These are phyloP conservation scores for Helobdella robusta DNA, from an alignment of 2,888 invertebrate species.

Conservation along the genomic window DNA sequence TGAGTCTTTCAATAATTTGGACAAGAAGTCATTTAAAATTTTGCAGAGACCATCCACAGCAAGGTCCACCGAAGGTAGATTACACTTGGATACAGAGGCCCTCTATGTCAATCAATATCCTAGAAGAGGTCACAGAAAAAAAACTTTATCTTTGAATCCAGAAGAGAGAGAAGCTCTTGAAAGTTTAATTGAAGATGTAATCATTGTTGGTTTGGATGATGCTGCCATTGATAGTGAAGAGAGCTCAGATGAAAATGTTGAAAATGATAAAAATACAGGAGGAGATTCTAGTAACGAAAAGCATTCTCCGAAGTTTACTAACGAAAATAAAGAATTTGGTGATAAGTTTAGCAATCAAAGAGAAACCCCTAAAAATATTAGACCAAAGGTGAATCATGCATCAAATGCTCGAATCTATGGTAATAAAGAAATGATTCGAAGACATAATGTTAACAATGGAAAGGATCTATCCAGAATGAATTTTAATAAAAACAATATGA, in stretches of 20 bases:
- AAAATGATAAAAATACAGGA: constrained; percentile 1
- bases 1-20: constrained; percentile 19
- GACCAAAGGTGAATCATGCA: background rate
- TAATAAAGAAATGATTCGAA: too few relatives aligned
- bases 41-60: constrained; percentile 22
- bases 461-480: too few relatives aligned
- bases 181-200: constrained; percentile 36
- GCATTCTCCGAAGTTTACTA: background rate
- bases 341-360: constrained; percentile 8
- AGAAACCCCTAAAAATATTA: background rate
- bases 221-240: constrained; percentile 32
- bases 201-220: constrained; percentile 35
- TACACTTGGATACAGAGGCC: constrained; percentile 12
- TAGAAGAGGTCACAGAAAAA: constrained; percentile 29
- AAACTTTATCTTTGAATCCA: constrained; percentile 35
- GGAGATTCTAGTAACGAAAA: background rate
- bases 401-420: constrained; percentile 5
- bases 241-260: constrained; percentile 16
- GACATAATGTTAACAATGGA: constrained; percentile 1
- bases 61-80: constrained; percentile 5
- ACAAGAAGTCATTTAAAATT: constrained; percentile 19
- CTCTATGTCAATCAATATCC: background rate
- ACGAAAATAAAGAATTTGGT: background rate
- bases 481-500: constrained; percentile 1
- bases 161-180: constrained; percentile 37